A percentile compares a stretch with the other conserved stretches of the same genome.
These are phyloP conservation scores for Phoebastria nigripes DNA, from an alignment of 2,797 vertebrate species.

Conservation along the genomic window DNA sequence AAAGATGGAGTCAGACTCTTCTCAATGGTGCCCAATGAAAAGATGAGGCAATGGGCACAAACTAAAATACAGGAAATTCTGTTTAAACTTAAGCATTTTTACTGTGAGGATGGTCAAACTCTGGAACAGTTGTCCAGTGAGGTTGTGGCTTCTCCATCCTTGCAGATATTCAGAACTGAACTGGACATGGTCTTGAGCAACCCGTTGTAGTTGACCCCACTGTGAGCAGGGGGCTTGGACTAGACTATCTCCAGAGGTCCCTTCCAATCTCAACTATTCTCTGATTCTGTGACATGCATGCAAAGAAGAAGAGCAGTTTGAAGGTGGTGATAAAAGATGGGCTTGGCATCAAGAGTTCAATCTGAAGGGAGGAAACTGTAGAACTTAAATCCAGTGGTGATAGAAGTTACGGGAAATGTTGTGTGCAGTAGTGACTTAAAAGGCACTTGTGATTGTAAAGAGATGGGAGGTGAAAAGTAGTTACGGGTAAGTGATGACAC, in stretches of 20 bases:
- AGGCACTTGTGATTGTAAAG: neutral
- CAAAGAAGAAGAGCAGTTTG: neutral
- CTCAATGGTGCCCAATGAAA: neutral
- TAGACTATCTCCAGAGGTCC: neutral
- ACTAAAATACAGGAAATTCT: neutral
- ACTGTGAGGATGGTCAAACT: neutral
- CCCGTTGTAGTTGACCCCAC: neutral
- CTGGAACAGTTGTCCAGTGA: neutral
- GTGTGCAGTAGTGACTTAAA: neutral
- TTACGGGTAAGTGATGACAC: neutral
- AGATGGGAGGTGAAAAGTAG: neutral
- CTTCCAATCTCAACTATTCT: neutral
- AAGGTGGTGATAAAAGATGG: neutral
- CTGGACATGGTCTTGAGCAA: neutral
- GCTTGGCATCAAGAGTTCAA: neutral
- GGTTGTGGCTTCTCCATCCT: neutral
- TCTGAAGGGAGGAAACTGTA: neutral
- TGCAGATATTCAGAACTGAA: neutral
- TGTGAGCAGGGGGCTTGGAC: neutral
- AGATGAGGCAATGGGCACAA: neutral
- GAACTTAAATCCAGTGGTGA: neutral
- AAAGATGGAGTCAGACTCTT: neutral
- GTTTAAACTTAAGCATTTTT: neutral
- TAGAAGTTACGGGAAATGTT: neutral
- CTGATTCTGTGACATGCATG: neutral